phyloP scores from a whole-genome alignment of 2,888 invertebrate species.

The Tetanocera ferruginea region DNA sequence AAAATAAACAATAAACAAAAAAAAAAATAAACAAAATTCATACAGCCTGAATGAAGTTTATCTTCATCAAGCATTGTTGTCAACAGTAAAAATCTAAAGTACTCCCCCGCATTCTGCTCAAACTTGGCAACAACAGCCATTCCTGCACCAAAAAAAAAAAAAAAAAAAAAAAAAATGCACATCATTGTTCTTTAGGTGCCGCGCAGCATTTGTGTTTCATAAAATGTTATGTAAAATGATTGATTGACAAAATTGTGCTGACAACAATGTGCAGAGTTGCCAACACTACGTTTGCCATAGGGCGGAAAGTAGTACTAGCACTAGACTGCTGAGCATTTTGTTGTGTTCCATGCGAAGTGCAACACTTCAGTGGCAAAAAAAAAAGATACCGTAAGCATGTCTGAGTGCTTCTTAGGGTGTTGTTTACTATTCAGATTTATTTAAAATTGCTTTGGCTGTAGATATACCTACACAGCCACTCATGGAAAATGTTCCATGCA shows the following conservation, averaged over 20 bases:
- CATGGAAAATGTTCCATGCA: not conserved
- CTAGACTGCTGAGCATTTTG: not conserved
- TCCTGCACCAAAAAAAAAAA: not conserved
- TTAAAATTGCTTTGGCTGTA: conserved; percentile 11
- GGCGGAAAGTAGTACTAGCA: not conserved
- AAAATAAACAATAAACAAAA: too few species aligned
- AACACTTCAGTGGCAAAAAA: not conserved
- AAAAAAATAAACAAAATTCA: too few species aligned
- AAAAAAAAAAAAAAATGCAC: not conserved
- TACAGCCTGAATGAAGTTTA: not conserved
- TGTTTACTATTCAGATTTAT: conserved; percentile 21
- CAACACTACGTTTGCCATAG: not conserved
- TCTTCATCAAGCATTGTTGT: conserved; percentile 10
- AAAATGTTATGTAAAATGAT: conserved; percentile 23
- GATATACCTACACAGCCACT: not conserved
- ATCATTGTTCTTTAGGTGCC: not conserved
- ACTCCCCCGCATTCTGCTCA: too few species aligned
- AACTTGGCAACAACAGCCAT: too few species aligned
- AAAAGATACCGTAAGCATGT: conserved; percentile 27
- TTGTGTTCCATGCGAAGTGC: not conserved
- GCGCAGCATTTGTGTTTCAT: not conserved
- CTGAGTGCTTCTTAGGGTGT: conserved; percentile 10
- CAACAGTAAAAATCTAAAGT: not conserved
- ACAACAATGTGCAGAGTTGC: conserved; percentile 21
- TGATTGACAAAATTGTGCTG: conserved; percentile 38